Evolutionary conservation across 2,113 vertebrate species (phyloP), one percentile per base, ranked within the genome.

Genomic region (Microcebus ravelobensis): DNA sequence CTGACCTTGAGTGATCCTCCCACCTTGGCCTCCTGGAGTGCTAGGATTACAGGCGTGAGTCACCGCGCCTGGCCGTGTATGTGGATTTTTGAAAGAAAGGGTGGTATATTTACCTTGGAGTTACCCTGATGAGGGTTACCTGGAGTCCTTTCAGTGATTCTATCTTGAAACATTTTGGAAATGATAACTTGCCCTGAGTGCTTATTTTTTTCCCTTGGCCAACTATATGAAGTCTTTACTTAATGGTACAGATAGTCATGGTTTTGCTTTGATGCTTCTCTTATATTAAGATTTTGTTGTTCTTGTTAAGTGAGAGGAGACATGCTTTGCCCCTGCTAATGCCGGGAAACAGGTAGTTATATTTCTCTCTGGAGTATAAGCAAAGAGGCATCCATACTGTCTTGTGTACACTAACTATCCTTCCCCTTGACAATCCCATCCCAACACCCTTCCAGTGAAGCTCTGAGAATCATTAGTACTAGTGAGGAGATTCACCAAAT

Each of bases 121-220:
- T 97, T 91, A 34, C 5, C 81, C 87, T 86, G 74, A 36, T 84
- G 31, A 61, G 20, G 90, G 12, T 86, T 31, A 77, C 29, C 65
- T 91, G 11, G 87, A 92, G 31, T 76, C 94, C 34, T 93, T 63
- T 63, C 18, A 80, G 17, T 97, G 97, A 90, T 96, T 97, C 42
- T 65, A 1, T 96, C 95, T 88, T n/a, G 50, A 97, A 92, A 87
- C 5, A 36, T 96, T 97, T 91, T 94, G n/a, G 68, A 88, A 95
- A 39, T 59, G 45, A n/a, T 89, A 80, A 59, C 52, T 92, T 89
- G 31, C 25, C 59, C 13, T 21, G 34, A 95, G 63, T 18, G 82
- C 6, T 20, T 70, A 50, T 70, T 61, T 55, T 55, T 45, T 59
- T 8, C 27, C 1, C 31, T 84, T 11, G n/a, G 65, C 17, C 52